Evolutionary conservation across 2,797 vertebrate species (phyloP), one percentile per base, ranked within the genome.

Genomic region (Poeciliopsis infans): DNA sequence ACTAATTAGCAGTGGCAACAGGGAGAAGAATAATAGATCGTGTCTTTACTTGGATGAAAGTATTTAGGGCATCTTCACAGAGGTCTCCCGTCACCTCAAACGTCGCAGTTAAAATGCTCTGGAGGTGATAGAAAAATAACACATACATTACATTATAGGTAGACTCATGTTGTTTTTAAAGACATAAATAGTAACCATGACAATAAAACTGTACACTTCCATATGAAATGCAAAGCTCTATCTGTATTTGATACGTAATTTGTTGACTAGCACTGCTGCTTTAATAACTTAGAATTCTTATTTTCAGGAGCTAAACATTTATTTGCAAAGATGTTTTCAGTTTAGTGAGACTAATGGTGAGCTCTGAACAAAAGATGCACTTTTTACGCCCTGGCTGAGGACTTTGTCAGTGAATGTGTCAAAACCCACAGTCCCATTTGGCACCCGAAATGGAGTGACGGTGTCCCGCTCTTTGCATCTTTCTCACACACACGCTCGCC

Each of bases 31-130:
- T 18, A 75, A 80, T 25, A 46, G 43, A 31, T n/a, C 7, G 61
- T 16, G 15, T 70, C 78, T 68, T 90, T 93, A 99, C 98, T 96
- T 99, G 98, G 94, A 99, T 95, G 91, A 98, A 98, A 46, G 96
- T 51, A 86, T 99, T 96, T 75, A 99, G 90, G 43, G 93, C 91
- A 76, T 98, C 97, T 91, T 99, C 98, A 45, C 92, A 95, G 78
- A 97, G 88, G 91, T 93, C 95, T 90, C 97, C 98, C 16, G 87
- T 90, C 76, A 97, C 95, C 95, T 99, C 98, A 95, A 99, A 97
- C 1, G 98, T 99, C 87, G 96, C 95, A 2, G 98, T 99, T 86
- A 96, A 87, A 94, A 99, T 97, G 91, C 93, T 97, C 98, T 99
- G 92, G 74, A 88, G 88, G 80, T 10, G n/a, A 85, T 36, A 39